phyloP scores from a whole-genome alignment of 2,797 vertebrate species.

The Hapalemur alaotrensis region DNA sequence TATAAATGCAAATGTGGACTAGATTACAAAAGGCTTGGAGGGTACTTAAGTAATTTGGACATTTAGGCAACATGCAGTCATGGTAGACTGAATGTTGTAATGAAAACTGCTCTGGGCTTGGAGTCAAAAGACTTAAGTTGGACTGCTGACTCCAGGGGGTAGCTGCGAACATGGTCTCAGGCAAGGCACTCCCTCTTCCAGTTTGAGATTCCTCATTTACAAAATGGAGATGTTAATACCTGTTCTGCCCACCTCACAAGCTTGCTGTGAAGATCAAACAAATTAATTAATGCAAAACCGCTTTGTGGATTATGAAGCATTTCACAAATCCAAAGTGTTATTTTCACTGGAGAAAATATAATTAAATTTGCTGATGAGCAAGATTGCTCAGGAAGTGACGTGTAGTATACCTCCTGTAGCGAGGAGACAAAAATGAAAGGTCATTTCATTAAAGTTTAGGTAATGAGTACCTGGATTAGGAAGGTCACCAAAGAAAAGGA shows the following conservation, averaged over 20 bases:
- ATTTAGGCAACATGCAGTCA: background rate
- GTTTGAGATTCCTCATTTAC: background rate
- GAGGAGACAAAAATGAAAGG: background rate
- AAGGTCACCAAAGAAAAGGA: background rate
- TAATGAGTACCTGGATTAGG: conserved; percentile 10
- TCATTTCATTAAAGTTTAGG: conserved; percentile 18
- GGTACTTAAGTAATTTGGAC: background rate
- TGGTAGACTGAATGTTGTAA: background rate
- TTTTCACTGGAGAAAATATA: conserved; percentile 26
- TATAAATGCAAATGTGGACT: conserved; percentile 7
- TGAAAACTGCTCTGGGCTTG: background rate
- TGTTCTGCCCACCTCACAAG: background rate
- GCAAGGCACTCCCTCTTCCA: background rate
- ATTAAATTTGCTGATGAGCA: conserved; percentile 38
- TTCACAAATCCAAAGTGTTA: conserved; percentile 29
- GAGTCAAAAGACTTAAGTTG: background rate
- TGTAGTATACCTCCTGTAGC: background rate
- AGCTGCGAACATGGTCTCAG: background rate
- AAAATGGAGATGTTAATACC: background rate
- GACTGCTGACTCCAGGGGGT: background rate
- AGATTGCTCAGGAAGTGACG: background rate
- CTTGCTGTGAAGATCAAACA: background rate
- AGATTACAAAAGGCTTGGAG: background rate
- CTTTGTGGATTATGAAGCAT: background rate
- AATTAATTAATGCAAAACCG: background rate